Conservation (phyloP, 2,888 invertebrate genomes). For the Lepidochrysops patricia region DNA sequence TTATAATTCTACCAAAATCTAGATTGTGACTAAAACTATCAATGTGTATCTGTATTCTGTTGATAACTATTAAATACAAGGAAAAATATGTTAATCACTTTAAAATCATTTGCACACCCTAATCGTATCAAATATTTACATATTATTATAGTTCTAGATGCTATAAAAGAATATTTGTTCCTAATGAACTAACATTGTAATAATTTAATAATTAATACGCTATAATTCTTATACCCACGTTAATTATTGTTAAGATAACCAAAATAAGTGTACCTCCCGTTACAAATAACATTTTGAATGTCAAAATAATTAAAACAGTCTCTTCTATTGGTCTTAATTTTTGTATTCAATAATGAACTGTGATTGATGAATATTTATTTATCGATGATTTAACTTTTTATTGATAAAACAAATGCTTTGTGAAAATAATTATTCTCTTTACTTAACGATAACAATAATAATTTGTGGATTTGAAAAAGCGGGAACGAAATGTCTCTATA, state of each 20-base stretch:
- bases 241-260: background rate
- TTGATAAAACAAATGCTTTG: background rate
- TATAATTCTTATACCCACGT: background rate
- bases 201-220: background rate
- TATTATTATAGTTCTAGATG: background rate
- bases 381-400: no score
- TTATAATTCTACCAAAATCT: no score
- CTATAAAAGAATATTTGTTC: background rate
- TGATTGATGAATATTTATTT: background rate
- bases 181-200: background rate
- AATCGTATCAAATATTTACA: background rate
- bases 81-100: background rate
- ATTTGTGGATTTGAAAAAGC: no score
- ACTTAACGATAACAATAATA: no score
- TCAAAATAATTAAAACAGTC: background rate
- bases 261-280: background rate
- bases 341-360: background rate
- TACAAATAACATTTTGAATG: no score
- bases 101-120: background rate
- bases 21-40: background rate
- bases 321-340: background rate
- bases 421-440: no score
- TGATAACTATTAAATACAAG: background rate
- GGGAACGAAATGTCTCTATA: no score
- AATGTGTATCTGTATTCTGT: background rate